Conservation (phyloP, 2,888 invertebrate genomes). For the Ophion obscuratus region DNA sequence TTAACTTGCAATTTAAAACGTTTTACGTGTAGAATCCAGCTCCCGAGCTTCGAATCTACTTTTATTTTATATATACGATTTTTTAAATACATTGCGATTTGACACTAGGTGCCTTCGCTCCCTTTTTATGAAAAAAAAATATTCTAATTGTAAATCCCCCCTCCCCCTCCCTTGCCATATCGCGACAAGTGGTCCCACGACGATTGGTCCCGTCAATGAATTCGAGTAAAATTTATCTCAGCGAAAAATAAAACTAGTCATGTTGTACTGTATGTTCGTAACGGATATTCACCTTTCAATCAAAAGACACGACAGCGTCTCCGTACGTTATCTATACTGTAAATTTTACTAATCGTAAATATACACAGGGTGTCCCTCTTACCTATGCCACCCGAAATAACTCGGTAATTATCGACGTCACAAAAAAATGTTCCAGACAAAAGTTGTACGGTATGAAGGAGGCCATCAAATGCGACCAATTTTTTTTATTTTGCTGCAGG, state of each 20-base stretch:
- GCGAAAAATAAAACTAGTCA: neutral
- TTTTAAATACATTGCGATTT: conserved; percentile 44
- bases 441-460: no score
- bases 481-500: no score
- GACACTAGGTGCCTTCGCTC: conserved; percentile 38
- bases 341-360: no score
- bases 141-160: neutral
- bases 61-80: conserved; percentile 36
- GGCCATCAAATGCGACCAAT: no score
- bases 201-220: neutral
- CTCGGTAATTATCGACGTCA: no score
- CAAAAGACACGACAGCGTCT: no score
- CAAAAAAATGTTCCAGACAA: no score
- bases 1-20: conserved; percentile 33
- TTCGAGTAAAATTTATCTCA: neutral
- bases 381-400: no score
- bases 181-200: neutral
- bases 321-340: no score
- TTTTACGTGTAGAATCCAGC: conserved; percentile 55
- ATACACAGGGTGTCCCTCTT: no score
- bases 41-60: conserved; percentile 54
- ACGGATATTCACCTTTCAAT: neutral
- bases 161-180: neutral
- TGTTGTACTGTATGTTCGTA: neutral
- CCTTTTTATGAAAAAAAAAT: neutral